Evolutionary conservation across 2,797 vertebrate genomes (phyloP).

Genomic region (Cuniculus paca): DNA sequence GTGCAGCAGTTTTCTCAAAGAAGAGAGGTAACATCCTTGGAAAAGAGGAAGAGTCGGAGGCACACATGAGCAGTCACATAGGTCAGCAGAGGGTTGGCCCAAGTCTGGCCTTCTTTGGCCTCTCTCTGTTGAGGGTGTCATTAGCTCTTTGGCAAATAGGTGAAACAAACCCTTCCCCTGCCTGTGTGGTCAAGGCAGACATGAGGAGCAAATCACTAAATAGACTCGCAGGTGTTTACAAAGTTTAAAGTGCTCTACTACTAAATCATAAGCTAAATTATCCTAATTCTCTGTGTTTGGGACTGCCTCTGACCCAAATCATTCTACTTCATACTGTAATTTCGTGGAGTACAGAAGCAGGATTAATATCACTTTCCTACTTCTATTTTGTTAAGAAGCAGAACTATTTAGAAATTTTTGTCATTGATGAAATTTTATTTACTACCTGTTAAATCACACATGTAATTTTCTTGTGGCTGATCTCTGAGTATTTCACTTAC

Average conservation of each 20-base stretch:
- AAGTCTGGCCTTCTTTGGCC: accelerated
- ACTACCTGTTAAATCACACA: not conserved
- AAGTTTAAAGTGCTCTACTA: not conserved
- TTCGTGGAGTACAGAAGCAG: accelerated
- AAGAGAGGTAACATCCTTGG: not conserved
- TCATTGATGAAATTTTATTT: not conserved
- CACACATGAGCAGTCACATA: accelerated
- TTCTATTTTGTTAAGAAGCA: not conserved
- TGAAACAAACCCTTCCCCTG: not conserved
- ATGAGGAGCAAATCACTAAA: too few relatives aligned
- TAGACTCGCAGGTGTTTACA: not conserved
- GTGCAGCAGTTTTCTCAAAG: not conserved
- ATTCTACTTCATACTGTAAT: accelerated
- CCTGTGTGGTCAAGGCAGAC: not conserved
- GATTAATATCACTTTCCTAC: too few relatives aligned
- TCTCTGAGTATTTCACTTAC: slow-evolving; percentile 22
- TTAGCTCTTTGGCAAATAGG: not conserved
- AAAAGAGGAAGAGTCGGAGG: too few relatives aligned
- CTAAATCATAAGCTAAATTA: not conserved
- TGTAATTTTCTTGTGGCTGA: not conserved
- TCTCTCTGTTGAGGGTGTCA: not conserved
- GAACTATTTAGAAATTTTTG: not conserved
- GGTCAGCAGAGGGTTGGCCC: accelerated
- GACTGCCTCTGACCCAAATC: not conserved
- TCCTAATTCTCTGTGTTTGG: too few relatives aligned